phyloP scores from a whole-genome alignment of 1,140 invertebrate genomes.

The Cephus cinctus region DNA sequence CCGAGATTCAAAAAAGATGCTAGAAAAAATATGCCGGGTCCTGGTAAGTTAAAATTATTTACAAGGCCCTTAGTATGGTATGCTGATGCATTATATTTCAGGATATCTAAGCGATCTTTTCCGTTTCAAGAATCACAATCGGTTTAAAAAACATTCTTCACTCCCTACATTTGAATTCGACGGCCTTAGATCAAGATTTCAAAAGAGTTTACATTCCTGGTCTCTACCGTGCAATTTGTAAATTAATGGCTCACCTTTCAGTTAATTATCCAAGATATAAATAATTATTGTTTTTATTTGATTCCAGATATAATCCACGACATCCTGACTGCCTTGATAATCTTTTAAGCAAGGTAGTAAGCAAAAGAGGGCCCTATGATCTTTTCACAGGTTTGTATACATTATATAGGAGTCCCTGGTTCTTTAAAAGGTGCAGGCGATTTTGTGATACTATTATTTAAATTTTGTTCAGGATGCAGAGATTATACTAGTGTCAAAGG shows the following conservation, averaged over 20 bases:
- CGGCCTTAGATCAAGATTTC: slow-evolving; percentile 18
- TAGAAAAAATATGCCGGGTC: slow-evolving; percentile 22
- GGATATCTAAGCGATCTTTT: slow-evolving; percentile 17
- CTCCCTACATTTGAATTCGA: slow-evolving; percentile 27
- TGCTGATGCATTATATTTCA: not conserved
- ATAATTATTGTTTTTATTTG: not conserved
- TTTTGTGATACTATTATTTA: not conserved
- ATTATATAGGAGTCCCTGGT: not conserved
- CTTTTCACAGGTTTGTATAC: slow-evolving; percentile 25
- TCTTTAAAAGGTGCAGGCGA: no score
- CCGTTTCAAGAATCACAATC: slow-evolving; percentile 22
- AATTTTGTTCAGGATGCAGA: slow-evolving; percentile 20
- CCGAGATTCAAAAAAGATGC: slow-evolving; percentile 7
- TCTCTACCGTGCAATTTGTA: slow-evolving; percentile 21
- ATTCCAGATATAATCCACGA: not conserved
- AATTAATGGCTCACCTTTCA: no score
- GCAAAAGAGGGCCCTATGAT: slow-evolving; percentile 30
- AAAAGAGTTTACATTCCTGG: slow-evolving; percentile 4
- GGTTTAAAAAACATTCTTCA: slow-evolving; percentile 6
- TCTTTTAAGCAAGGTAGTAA: slow-evolving; percentile 14
- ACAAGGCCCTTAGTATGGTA: not conserved
- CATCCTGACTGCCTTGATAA: slow-evolving; percentile 1
- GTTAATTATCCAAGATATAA: no score
- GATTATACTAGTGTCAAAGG: slow-evolving; percentile 21
- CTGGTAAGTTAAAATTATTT: slow-evolving; percentile 17